Conservation (phyloP, 2,797 vertebrate genomes). For the Natrix natrix region DNA sequence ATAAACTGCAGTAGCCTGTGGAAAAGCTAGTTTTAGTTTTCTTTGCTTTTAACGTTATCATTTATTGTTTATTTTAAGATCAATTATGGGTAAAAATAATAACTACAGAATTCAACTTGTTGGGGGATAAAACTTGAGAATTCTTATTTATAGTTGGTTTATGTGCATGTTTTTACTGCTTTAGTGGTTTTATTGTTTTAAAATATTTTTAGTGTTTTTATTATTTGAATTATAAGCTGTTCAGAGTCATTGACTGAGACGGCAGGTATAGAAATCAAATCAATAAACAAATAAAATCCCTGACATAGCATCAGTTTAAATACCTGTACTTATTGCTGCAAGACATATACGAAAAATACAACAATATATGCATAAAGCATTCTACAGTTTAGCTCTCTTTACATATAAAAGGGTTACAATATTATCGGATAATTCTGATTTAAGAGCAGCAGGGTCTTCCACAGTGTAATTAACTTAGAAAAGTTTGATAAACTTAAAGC, state of each 20-base stretch:
- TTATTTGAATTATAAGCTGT: neutral
- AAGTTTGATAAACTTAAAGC: neutral
- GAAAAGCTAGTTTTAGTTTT: neutral
- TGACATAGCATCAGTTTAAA: neutral
- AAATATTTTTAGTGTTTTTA: neutral
- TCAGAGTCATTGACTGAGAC: neutral
- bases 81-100: neutral
- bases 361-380: neutral
- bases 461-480: neutral
- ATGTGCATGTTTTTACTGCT: neutral
- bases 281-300: neutral
- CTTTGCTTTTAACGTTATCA: neutral
- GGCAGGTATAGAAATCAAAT: neutral
- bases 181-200: neutral
- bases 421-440: neutral
- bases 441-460: neutral
- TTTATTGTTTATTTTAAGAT: neutral
- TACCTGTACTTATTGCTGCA: neutral
- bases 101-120: neutral
- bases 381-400: neutral
- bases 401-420: neutral
- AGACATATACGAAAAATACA: neutral
- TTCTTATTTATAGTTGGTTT: neutral
- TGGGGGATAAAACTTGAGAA: neutral
- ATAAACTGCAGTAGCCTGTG: neutral